Base-by-base conservation (phyloP, 1,140 invertebrate species). In the Pogonognathellus flavescens region DNA sequence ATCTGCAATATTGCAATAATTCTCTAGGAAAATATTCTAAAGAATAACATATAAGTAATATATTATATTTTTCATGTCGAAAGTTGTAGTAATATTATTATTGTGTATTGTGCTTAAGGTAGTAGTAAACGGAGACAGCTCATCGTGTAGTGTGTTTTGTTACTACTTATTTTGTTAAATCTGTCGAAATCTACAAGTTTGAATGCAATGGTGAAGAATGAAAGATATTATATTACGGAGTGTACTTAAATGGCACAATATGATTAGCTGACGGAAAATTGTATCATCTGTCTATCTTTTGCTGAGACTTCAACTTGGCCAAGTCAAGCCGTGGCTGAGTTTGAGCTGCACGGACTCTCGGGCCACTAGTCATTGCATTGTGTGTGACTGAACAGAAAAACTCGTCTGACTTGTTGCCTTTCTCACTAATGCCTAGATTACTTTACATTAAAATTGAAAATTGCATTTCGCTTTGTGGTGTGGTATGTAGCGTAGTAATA, bases 391-490 rank as follows among this genome's bases (percentile, higher is more conserved):
- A 1, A 81, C n/a, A 55, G 50, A 85, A 85, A 85, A 85, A 85
- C 84, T 85, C 66, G 84, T 85, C 84, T 66, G 76, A 85, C 84
- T 85, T 85, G 84, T 85, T 85, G 76, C 57, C n/a, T 85, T 80
- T 18, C 80, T 81, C 80, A 55, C 80, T 81, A 81, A 81, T 81
- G 41, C 80, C 55, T 53, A 25, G 80, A 81, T 55, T 81, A 52
- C 50, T 81, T 81, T 81, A 59, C 80, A 81, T 81, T 81, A 81
- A 81, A 81, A 81, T 81, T 81, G 52, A 81, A 81, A 81, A 81
- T 81, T 81, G 80, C 50, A 22, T 81, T 81, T 81, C 18, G 11
- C 70, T 31, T 50, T 76, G 70, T 31, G 70, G 31, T 76, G 13
- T 76, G 13, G 25, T 76, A 70, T 41, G 66, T 41, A 41, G 9